Evolutionary conservation across 2,888 invertebrate species (phyloP).

Genomic region (Dryadula phaetusa): DNA sequence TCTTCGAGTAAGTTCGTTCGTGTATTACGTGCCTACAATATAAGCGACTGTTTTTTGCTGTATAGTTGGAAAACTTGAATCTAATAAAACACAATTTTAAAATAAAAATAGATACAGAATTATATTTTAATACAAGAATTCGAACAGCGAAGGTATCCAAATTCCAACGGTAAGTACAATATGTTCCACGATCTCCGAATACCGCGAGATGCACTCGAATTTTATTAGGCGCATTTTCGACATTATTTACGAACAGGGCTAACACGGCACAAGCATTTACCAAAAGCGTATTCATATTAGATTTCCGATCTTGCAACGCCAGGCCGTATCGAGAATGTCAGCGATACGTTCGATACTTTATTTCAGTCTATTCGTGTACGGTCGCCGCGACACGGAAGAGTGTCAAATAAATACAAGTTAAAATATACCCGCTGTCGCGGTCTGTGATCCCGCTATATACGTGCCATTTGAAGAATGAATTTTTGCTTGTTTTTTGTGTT

Average conservation of each 20-base stretch:
- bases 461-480: conserved; percentile 77
- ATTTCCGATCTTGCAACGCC: conserved; percentile 76
- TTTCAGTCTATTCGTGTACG: conserved; percentile 71
- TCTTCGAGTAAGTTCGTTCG: background rate
- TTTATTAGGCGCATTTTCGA: conserved; percentile 52
- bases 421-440: conserved; percentile 75
- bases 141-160: background rate
- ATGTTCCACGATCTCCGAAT: conserved; percentile 14
- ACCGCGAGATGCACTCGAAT: conserved; percentile 42
- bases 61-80: no score
- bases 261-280: conserved; percentile 69
- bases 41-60: no score
- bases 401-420: conserved; percentile 80
- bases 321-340: conserved; percentile 74
- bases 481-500: conserved; percentile 76
- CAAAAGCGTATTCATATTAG: conserved; percentile 82
- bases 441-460: conserved; percentile 72
- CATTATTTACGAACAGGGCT: conserved; percentile 51
- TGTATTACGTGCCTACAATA: background rate
- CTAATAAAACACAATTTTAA: background rate
- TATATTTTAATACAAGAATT: background rate
- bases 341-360: conserved; percentile 79
- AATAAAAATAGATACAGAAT: background rate
- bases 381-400: conserved; percentile 70
- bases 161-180: conserved; percentile 21